Base-by-base conservation (phyloP, 35 echinoderm and acorn worm genomes). In the Ophiothrix spiculata region DNA sequence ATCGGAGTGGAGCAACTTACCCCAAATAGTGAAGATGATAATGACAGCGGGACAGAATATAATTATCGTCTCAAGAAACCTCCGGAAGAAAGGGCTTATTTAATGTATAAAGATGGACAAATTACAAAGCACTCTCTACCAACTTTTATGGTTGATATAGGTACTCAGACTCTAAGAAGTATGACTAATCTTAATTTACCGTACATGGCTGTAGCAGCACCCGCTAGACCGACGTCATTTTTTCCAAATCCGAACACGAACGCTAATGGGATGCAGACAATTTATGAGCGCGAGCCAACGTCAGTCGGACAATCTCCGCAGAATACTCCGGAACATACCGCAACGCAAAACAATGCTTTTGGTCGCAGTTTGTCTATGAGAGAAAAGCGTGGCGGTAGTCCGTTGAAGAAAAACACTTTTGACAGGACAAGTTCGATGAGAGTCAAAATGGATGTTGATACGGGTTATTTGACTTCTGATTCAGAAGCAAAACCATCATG, bases 401-500 rank as follows among this genome's bases (percentile, higher is more conserved):
- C 89, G 36, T 76, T 79, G 4, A 88, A 56, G 37, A 88, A 80
- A 74, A 84, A 76, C 37, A 85, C 86, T 56, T 94, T 99, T 87
- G 91, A 99, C 35, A 63, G 96, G 21, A 91, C 96, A 29, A 82
- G 87, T 40, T 99, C 96, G 12, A 94, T 99, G 96, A 78, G 94
- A 33, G 90, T 88, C 3, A 78, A 76, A 28, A 40, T 74, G 46
- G 78, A 77, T 19, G 40, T 81, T 21, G 93, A 95, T n/a, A 73
- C 85, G 15, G 93, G 93, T 16, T 95, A 95, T 69, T 56, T 97
- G 42, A 97, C 94, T 21, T 97, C 94, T 0, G 94, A 97, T 56
- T 93, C 88, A 17, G 94, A 97, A 86, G 91, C 88, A 25, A 97
- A 97, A 36, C 91, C 87, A 36, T 97, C 94, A 38, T 97, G 94